Conservation (phyloP, 2,113 vertebrate species). For the Ptyas mucosa region DNA sequence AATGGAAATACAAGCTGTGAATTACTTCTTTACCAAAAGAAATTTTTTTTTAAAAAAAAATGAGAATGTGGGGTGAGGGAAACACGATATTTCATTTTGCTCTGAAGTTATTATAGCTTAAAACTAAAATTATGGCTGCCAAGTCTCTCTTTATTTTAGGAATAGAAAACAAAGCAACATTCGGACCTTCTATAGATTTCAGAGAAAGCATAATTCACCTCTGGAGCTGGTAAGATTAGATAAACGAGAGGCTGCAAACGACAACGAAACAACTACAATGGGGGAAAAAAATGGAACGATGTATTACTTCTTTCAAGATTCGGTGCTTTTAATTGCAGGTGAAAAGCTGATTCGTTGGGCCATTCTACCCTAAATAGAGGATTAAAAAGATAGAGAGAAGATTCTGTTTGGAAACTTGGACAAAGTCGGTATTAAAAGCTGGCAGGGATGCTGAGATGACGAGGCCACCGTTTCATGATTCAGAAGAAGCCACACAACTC, state of each 20-base stretch:
- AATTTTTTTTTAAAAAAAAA: neutral
- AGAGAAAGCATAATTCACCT: conserved; percentile 38
- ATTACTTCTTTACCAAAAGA: neutral
- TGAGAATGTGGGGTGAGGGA: neutral
- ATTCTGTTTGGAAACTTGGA: neutral
- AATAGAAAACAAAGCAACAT: conserved; percentile 15
- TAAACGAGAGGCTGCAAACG: conserved; percentile 43
- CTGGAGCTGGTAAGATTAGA: conserved; percentile 46
- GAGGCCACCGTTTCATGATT: neutral
- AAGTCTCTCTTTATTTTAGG: conserved; percentile 30
- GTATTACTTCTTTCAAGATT: neutral
- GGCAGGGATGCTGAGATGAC: neutral
- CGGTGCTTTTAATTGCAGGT: neutral
- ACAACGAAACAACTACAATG: conserved; percentile 23
- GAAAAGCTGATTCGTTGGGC: neutral
- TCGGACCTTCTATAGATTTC: conserved; percentile 39
- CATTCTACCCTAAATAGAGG: neutral
- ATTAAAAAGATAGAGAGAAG: neutral
- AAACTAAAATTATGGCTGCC: conserved; percentile 39
- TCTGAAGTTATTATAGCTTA: conserved; percentile 30
- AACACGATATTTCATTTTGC: neutral
- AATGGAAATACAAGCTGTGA: conserved; percentile 16
- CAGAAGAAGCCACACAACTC: neutral
- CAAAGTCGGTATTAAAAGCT: neutral
- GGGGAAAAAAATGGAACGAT: neutral